phyloP scores from a whole-genome alignment of 2,888 invertebrate species.

The Tuta absoluta region DNA sequence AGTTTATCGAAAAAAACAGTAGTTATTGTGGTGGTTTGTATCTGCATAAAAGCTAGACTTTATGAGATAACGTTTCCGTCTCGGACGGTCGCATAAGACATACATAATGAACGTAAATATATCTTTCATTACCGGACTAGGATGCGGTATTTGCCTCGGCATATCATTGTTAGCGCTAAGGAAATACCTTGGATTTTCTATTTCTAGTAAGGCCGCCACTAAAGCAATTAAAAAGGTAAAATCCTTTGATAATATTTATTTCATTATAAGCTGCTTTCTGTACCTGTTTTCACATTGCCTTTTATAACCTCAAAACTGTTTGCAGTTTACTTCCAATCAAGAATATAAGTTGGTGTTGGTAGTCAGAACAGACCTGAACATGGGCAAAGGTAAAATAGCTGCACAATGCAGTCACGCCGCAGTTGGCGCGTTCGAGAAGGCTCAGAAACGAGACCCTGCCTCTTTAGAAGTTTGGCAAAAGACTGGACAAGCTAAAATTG shows the following conservation, averaged over 20 bases:
- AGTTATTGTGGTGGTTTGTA: not conserved
- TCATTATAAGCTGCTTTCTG: not conserved
- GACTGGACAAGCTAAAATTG: conserved; percentile 93
- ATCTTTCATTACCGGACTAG: conserved; percentile 67
- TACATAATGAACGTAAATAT: conserved; percentile 61
- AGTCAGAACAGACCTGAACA: conserved; percentile 93
- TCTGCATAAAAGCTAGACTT: not conserved
- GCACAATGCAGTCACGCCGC: conserved; percentile 98
- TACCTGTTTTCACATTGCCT: not conserved
- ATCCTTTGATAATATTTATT: not conserved
- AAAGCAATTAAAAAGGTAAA: conserved; percentile 57
- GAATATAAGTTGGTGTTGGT: conserved; percentile 92
- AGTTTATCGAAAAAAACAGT: not conserved
- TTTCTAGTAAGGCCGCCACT: conserved; percentile 40
- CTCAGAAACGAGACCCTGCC: conserved; percentile 82
- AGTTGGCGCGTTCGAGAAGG: conserved; percentile 90
- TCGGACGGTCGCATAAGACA: not conserved
- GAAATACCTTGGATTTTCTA: conserved; percentile 50
- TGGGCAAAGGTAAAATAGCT: conserved; percentile 97
- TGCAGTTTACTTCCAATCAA: conserved; percentile 68
- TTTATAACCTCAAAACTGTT: conserved; percentile 33
- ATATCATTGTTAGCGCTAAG: conserved; percentile 63
- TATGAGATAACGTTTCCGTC: not conserved
- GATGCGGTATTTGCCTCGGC: conserved; percentile 74
- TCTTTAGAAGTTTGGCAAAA: conserved; percentile 81